Evolutionary conservation across 2,888 invertebrate genomes (phyloP), one percentile per base, ranked within the genome.

Genomic region (Ferdinandea cuprea): DNA sequence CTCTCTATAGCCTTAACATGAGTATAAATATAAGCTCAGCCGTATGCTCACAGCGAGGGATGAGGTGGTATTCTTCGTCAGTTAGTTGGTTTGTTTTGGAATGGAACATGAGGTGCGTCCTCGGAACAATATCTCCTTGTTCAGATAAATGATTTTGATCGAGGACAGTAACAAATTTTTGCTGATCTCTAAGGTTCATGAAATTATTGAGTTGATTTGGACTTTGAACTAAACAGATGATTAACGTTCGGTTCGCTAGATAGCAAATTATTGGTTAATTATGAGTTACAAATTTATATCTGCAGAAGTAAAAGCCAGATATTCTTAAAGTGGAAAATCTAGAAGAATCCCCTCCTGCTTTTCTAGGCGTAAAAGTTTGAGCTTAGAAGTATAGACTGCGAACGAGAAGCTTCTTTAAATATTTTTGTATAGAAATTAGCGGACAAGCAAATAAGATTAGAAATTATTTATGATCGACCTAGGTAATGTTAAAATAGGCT

Each of bases 91-190:
- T 71, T 58, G 58, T 72, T 80, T 71, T 63, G 58, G 59, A 13
- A 58, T 56, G 50, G 46, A 72, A 72, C 81, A 76, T 54, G 71
- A 71, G 71, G 71, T 76, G 71, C 71, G 81, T 81, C 81, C 71
- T 71, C 76, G 44, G 32, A 81, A 81, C 77, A 81, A 76, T 76
- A 81, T 81, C 81, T 52, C 42, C 81, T 66, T 76, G 61, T 66
- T 58, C 54, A 59, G 52, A 72, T 81, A 81, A 81, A 65, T 76
- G 81, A 81, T 81, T 76, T 44, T 76, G 54, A 81, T 76, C 76
- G 71, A 54, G 81, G 71, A 81, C 81, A 76, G 81, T 81, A 81
- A 81, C 76, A 81, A 81, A 81, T 81, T 76, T 71, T 71, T 61
- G 71, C 58, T 76, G 81, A 81, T 76, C 80, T 71, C 66, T 48